Conservation (phyloP, 2,888 invertebrate genomes). For the Eucera pruinosa region DNA sequence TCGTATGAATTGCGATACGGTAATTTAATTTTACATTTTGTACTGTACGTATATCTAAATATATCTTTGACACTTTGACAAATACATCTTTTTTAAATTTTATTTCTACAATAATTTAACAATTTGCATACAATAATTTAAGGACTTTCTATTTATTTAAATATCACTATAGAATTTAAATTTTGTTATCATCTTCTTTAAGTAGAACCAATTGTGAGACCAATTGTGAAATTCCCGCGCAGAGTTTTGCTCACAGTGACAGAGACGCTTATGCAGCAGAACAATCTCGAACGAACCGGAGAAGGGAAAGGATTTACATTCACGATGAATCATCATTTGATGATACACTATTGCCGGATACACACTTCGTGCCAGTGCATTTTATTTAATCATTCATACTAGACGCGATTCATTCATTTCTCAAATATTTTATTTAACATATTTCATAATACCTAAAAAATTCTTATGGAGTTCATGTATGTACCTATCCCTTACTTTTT, state of each 20-base stretch:
- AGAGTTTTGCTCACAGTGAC: background rate
- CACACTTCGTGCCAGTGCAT: background rate
- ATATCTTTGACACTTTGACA: background rate
- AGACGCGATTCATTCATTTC: background rate
- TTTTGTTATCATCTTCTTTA: background rate
- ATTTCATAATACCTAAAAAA: background rate
- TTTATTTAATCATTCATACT: background rate
- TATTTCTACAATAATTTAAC: background rate
- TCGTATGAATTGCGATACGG: background rate
- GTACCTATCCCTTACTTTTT: background rate
- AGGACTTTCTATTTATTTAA: background rate
- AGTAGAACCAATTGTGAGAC: background rate
- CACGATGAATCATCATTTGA: constrained; percentile 50
- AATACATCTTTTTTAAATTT: background rate
- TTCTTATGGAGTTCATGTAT: background rate
- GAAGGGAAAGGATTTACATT: constrained; percentile 40
- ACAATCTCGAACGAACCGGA: constrained; percentile 45
- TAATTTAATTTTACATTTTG: background rate
- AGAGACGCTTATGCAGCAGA: constrained; percentile 22
- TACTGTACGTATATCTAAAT: background rate
- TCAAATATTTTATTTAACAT: background rate
- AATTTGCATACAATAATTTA: background rate
- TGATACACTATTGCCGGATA: background rate
- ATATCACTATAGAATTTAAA: background rate
- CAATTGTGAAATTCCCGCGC: constrained; percentile 11